Conservation (phyloP, 2,113 vertebrate species). For the Hystrix brachyura region DNA sequence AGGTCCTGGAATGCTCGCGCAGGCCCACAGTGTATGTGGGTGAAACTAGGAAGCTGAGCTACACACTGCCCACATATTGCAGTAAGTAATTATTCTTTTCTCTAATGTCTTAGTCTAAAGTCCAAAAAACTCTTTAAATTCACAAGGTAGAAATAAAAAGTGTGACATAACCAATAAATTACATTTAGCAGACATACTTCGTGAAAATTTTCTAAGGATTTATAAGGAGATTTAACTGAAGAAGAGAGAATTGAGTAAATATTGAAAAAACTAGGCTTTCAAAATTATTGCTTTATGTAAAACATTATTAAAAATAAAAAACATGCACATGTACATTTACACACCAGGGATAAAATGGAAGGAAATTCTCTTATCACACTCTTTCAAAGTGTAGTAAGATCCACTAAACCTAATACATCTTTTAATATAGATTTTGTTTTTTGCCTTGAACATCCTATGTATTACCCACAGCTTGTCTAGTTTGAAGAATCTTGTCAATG, state of each 20-base stretch:
- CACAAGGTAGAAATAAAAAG: background rate
- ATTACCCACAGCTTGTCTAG: too few relatives aligned
- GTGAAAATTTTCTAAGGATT: background rate
- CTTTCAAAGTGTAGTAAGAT: background rate
- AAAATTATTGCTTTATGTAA: background rate
- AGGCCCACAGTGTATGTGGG: background rate
- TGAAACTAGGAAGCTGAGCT: background rate
- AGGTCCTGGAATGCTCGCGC: background rate
- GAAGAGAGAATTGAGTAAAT: background rate
- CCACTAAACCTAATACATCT: background rate
- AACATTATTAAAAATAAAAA: background rate
- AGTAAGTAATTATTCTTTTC: background rate
- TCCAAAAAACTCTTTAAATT: background rate
- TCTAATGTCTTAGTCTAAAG: background rate
- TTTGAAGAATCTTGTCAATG: background rate
- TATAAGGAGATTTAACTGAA: background rate
- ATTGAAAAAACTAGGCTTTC: background rate
- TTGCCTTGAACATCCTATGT: background rate
- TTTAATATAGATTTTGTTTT: background rate
- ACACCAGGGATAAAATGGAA: background rate
- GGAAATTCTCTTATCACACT: background rate
- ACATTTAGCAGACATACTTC: background rate
- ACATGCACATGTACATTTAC: too few relatives aligned
- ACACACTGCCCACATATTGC: background rate
- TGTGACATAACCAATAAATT: background rate